phyloP scores from a whole-genome alignment of 2,113 vertebrate species.

The Ictalurus punctatus region DNA sequence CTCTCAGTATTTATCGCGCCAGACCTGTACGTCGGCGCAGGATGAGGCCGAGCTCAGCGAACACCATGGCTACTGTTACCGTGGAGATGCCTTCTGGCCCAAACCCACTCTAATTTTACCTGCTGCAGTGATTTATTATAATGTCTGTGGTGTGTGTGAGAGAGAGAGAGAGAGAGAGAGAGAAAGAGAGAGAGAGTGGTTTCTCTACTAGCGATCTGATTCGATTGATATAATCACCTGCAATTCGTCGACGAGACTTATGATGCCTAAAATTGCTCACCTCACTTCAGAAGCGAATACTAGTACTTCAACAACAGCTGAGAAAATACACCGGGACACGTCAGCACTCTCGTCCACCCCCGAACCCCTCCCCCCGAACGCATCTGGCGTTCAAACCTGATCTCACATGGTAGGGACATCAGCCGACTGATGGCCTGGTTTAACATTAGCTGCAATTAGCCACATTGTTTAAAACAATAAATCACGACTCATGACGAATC shows the following conservation, averaged over 20 bases:
- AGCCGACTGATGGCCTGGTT: background rate
- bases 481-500: background rate
- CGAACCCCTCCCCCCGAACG: background rate
- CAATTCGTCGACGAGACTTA: background rate
- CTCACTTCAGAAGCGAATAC: background rate
- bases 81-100: conserved; percentile 44
- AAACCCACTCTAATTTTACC: conserved; percentile 40
- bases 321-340: background rate
- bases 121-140: conserved; percentile 12
- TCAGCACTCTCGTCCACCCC: no score
- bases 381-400: background rate
- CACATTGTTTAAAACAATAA: background rate
- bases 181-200: background rate
- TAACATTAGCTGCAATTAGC: background rate
- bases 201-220: background rate
- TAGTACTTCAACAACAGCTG: background rate
- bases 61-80: conserved; percentile 42
- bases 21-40: background rate
- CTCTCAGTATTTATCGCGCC: background rate
- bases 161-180: background rate
- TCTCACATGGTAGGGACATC: background rate
- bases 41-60: conserved; percentile 18
- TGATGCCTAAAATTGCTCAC: background rate
- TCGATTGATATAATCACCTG: no score
- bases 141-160: background rate